Percentiles rank a stretch among this genome's conserved stretches.
Evolutionary conservation across 1,140 invertebrate species (phyloP).

Genomic region (Zaprionus ornatus): DNA sequence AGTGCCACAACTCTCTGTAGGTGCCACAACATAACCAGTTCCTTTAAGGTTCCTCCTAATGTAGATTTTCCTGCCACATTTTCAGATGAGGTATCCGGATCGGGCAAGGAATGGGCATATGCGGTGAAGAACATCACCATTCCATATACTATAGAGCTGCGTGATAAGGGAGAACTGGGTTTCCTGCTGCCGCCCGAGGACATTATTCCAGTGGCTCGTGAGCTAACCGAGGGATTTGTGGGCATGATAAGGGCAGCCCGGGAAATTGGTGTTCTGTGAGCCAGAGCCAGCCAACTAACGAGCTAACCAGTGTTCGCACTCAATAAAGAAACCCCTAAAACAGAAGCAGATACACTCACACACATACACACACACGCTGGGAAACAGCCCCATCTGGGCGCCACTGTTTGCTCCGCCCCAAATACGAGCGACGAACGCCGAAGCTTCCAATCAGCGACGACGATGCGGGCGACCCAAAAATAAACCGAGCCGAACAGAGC

Average conservation of each 20-base stretch:
- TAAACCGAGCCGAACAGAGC: constrained; percentile 45
- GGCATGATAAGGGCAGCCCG: constrained; percentile 86
- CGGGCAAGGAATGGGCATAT: constrained; percentile 90
- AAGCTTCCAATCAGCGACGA: constrained; percentile 77
- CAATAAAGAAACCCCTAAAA: constrained; percentile 22
- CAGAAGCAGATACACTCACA: constrained; percentile 1
- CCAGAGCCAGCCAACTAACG: neutral
- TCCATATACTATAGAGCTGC: constrained; percentile 87
- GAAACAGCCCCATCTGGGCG: constrained; percentile 49
- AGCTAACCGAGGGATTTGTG: constrained; percentile 88
- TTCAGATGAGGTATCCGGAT: constrained; percentile 84
- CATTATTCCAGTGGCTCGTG: constrained; percentile 89
- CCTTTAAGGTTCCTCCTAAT: neutral
- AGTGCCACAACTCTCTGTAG: constrained; percentile 85
- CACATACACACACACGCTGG: neutral
- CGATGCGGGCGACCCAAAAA: constrained; percentile 27
- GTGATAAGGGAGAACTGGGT: constrained; percentile 89
- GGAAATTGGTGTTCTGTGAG: constrained; percentile 60
- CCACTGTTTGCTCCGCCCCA: constrained; percentile 78
- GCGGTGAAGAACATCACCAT: constrained; percentile 87
- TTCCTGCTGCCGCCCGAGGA: constrained; percentile 90
- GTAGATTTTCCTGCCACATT: neutral
- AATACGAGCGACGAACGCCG: constrained; percentile 57
- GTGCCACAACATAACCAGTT: constrained; percentile 10
- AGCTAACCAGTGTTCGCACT: constrained; percentile 18